Evolutionary conservation across 2,113 vertebrate species (phyloP), one percentile per base, ranked within the genome.

Genomic region (Megalops atlanticus): DNA sequence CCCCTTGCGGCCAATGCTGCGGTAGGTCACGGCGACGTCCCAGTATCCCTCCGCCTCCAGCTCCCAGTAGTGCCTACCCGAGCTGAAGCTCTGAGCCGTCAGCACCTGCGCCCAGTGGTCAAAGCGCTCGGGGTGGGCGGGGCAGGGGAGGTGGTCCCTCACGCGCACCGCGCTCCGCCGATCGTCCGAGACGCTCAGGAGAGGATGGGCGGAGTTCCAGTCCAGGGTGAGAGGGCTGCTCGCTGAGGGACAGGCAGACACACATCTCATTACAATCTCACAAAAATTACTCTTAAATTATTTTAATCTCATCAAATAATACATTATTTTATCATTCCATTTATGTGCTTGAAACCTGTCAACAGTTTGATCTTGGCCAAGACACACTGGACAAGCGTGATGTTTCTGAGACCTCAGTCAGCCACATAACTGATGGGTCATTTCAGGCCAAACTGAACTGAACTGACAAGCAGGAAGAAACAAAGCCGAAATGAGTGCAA

Each of bases 81-180:
- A 87, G 47, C 89, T 86, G 81, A 92, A 85, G 77, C 84, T 89
- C 86, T 93, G 91, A 64, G 79, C 27, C 0, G 90, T 82, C 70
- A 93, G 87, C 77, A 94, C 90, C 83, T 94, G 92, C 0, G 92
- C 88, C 92, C 92, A 94, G 89, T 94, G 92, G 85, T 93, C 92
- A 0, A 94, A 93, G 8, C 92, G 91, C 31, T 93, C 90, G 0
- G 87, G 85, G 77, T 91, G 92, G 52, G 86, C 72, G 0, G 89
- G 70, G 8, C 84, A 86, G 15, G 90, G 86, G 31, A 87, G 87
- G 0, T 91, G 88, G 31, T 1, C 83, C 78, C 86, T 90, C 14
- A 93, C 87, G 15, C 91, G 80, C 1, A 41, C 74, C 0, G 86
- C 92, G 27, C 88, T 89, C n/a, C 85, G 89, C 47, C 92, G 87